Evolutionary conservation across 2,888 invertebrate species (phyloP).

Genomic region (Leptinotarsa rubiginosa): DNA sequence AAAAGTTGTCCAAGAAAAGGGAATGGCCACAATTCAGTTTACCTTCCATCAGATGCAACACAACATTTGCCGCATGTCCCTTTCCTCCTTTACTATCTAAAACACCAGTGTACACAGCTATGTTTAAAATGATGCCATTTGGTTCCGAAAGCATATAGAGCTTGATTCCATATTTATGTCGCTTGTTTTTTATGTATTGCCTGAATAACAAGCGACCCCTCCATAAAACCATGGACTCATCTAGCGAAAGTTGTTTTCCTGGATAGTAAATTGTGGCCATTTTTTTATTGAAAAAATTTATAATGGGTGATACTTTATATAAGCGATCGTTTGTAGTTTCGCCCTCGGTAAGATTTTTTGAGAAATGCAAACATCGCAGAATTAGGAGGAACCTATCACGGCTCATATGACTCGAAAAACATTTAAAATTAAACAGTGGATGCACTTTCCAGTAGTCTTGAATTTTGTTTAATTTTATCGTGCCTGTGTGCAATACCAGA

Average conservation of each 20-base stretch:
- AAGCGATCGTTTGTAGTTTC: constrained; percentile 21
- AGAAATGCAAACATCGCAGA: constrained; percentile 38
- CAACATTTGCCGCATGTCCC: constrained; percentile 33
- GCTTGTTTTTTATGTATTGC: neutral
- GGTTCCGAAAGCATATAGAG: constrained; percentile 51
- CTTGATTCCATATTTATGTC: constrained; percentile 37
- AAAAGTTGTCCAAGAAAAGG: constrained; percentile 51
- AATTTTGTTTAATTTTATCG: constrained; percentile 20
- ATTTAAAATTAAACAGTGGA: constrained; percentile 16
- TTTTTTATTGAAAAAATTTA: constrained; percentile 13
- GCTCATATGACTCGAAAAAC: constrained; percentile 31
- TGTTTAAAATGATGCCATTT: constrained; percentile 47
- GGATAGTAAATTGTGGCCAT: constrained; percentile 27
- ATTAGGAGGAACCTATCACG: constrained; percentile 40
- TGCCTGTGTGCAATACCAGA: constrained; percentile 32
- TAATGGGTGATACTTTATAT: constrained; percentile 52
- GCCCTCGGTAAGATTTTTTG: constrained; percentile 6
- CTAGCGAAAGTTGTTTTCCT: constrained; percentile 40
- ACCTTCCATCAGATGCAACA: constrained; percentile 22
- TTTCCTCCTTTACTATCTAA: constrained; percentile 39
- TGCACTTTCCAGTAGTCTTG: constrained; percentile 39
- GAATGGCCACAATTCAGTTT: constrained; percentile 21
- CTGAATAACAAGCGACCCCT: neutral
- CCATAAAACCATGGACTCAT: constrained; percentile 25
- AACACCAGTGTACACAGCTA: constrained; percentile 9